Percentiles rank a stretch among this genome's conserved stretches.
Conservation (phyloP, 2,113 vertebrate species). For the Nanorana parkeri region DNA sequence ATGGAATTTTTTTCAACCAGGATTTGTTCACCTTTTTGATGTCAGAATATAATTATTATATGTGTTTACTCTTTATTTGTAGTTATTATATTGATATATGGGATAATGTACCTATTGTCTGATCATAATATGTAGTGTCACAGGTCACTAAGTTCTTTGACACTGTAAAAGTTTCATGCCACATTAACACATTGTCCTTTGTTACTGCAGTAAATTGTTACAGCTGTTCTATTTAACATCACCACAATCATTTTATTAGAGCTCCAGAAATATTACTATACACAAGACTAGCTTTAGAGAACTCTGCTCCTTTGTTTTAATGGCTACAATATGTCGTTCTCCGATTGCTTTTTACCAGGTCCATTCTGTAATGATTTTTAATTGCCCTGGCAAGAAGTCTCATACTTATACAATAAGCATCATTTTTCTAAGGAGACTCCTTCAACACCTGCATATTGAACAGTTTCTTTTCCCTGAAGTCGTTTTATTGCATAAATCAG, state of each 20-base stretch:
- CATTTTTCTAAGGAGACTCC: too few species aligned
- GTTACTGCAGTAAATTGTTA: neutral
- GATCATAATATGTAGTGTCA: constrained; percentile 3
- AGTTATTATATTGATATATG: constrained; percentile 10
- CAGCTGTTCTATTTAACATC: neutral
- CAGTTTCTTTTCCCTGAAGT: neutral
- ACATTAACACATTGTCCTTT: constrained; percentile 17
- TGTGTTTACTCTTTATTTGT: constrained; percentile 6
- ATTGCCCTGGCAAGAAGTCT: too few species aligned
- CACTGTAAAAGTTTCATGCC: constrained; percentile 5
- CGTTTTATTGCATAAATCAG: neutral
- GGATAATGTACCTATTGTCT: constrained; percentile 1
- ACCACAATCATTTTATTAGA: neutral
- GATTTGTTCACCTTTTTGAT: neutral
- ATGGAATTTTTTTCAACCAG: too few species aligned
- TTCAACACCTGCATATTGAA: too few species aligned
- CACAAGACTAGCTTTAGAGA: neutral
- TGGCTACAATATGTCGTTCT: too few species aligned
- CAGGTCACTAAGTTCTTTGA: constrained; percentile 22
- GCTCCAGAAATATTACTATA: neutral
- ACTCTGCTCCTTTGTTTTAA: too few species aligned
- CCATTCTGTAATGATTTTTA: too few species aligned
- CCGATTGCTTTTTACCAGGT: too few species aligned
- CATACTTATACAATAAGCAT: too few species aligned
- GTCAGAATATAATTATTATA: neutral